Base-by-base conservation (phyloP, 2,797 vertebrate genomes). In the Rhinella marina region DNA sequence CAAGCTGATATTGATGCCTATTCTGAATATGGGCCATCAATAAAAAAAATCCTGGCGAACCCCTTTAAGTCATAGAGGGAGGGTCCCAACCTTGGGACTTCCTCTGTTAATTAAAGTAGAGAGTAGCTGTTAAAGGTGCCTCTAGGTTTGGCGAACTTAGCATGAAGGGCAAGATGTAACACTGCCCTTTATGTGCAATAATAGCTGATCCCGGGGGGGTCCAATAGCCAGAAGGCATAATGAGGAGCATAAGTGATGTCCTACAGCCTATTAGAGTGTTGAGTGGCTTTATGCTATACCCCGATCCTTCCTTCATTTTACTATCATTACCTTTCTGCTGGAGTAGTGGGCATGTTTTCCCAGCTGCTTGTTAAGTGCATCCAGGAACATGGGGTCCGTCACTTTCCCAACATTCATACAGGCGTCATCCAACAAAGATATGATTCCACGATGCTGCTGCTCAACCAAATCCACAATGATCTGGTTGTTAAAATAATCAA, bases 401-500 rank as follows among this genome's bases (percentile, higher is more conserved):
- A 99, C 97, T 91, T 97, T 99, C 29, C 98, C 98, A 3, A 99
- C 98, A 0, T 99, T 99, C 97, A 99, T 97, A 84, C 98, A 99
- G 70, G 98, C 98, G 2, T 99, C 98, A 0, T 99, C 98, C 90
- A 99, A 94, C 87, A 98, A 96, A 0, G 98, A 94, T 48, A 99
- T 97, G 92, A 99, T 99, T 52, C 98, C 98, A 57, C 97, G 98
- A 91, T 99, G 98, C 92, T 99, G 98, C 93, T 97, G 98, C 91
- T 99, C 98, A 90, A 99, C 98, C 76, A 99, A 93, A 90, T 99
- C 98, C 25, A 99, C 97, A 0, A 99, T 99, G 91, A 99, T 97
- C 95, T 99, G 98, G 87, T 99, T 99, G 92, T 99, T 99, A 92
- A 99, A 99, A 93, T 98, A 99, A 93, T 99, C 98, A 0, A 99